Evolutionary conservation across 2,797 vertebrate species (phyloP).

Genomic region (Smutsia gigantea): DNA sequence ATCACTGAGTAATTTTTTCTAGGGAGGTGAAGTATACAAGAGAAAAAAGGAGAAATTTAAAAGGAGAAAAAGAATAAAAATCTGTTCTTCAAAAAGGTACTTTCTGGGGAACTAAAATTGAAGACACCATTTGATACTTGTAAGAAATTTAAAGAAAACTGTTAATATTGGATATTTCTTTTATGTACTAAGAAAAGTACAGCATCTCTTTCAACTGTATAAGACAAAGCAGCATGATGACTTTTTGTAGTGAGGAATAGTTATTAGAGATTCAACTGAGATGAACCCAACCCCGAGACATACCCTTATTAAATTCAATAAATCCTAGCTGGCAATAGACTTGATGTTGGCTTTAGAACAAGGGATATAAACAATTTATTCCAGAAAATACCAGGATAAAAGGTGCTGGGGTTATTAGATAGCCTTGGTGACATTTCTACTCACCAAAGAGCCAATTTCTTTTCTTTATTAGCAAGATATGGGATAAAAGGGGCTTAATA

Average conservation of each 20-base stretch:
- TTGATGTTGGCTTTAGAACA: conserved; percentile 65
- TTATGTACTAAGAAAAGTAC: not conserved
- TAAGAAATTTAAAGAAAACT: not conserved
- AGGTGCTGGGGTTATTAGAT: conserved; percentile 35
- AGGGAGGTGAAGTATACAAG: not conserved
- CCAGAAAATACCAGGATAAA: conserved; percentile 62
- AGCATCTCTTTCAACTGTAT: not conserved
- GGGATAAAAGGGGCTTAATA: not conserved
- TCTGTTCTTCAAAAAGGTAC: not conserved
- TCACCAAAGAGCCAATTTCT: conserved; percentile 57
- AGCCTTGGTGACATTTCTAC: not conserved
- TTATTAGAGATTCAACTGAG: conserved; percentile 50
- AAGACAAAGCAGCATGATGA: not conserved
- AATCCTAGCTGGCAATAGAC: conserved; percentile 65
- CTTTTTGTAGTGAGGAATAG: conserved; percentile 41
- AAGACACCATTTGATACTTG: not conserved
- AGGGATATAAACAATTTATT: conserved; percentile 59
- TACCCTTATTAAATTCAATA: conserved; percentile 74
- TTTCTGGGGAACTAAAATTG: conserved; percentile 37
- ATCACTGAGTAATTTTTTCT: conserved; percentile 8
- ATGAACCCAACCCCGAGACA: conserved; percentile 60
- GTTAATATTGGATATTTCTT: conserved; percentile 15
- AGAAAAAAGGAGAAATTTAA: conserved; percentile 8
- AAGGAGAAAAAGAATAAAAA: not conserved
- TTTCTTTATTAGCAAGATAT: conserved; percentile 44